phyloP scores from a whole-genome alignment of 2,888 invertebrate species.

The Rhogogaster chlorosoma region DNA sequence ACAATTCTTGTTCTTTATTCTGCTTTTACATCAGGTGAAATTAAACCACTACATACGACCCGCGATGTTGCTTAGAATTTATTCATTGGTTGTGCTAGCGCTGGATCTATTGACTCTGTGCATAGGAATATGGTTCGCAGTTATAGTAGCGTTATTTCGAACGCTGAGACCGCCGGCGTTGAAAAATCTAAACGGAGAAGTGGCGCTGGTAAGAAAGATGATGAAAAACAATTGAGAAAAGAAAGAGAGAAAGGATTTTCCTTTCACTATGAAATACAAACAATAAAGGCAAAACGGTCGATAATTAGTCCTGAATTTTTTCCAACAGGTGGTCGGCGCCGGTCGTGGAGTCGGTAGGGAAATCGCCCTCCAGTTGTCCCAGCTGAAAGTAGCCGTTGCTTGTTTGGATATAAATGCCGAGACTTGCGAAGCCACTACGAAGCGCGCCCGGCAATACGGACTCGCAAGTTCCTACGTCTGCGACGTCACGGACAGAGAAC shows the following conservation, averaged over 20 bases:
- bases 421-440: conserved; percentile 79
- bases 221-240: not conserved
- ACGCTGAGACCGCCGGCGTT: conserved; percentile 80
- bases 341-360: conserved; percentile 85
- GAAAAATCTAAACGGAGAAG: conserved; percentile 83
- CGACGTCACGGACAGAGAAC: conserved; percentile 80
- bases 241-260: not conserved
- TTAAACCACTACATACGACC: conserved; percentile 70
- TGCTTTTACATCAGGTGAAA: conserved; percentile 51
- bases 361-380: conserved; percentile 81
- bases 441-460: conserved; percentile 78
- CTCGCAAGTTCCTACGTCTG: conserved; percentile 79
- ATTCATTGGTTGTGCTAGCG: conserved; percentile 80
- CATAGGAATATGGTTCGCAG: conserved; percentile 79
- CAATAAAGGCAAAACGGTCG: not conserved
- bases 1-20: not conserved
- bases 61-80: conserved; percentile 80
- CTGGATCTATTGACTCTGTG: conserved; percentile 80
- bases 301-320: not conserved
- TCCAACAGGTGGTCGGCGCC: conserved; percentile 84
- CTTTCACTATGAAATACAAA: not conserved
- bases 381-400: conserved; percentile 81
- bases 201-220: conserved; percentile 80
- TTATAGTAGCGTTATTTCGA: conserved; percentile 79
- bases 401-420: conserved; percentile 83